Evolutionary conservation across 2,888 invertebrate species (phyloP).

Genomic region (Steromphala cineraria): DNA sequence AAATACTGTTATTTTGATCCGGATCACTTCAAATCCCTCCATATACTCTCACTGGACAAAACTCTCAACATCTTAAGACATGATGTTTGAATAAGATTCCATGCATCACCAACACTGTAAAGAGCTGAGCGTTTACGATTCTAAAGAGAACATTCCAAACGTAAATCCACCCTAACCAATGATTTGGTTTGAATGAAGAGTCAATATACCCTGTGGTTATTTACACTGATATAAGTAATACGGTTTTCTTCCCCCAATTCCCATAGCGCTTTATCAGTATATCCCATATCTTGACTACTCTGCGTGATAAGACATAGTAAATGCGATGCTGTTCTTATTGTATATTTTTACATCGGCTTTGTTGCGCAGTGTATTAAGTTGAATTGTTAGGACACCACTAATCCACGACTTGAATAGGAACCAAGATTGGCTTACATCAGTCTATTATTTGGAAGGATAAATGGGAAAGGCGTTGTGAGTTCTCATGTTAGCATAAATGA

Average conservation of each 20-base stretch:
- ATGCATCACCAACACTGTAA: background rate
- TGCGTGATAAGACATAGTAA: background rate
- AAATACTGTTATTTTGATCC: no score
- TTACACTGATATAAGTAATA: slow-evolving; percentile 8
- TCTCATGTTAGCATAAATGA: background rate
- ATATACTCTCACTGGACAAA: background rate
- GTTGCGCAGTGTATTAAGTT: background rate
- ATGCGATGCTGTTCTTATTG: background rate
- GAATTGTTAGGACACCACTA: background rate
- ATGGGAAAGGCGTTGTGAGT: background rate
- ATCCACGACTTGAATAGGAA: background rate
- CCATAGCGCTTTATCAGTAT: background rate
- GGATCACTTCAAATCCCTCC: no score
- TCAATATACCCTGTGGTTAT: slow-evolving; percentile 7
- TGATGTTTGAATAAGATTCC: background rate
- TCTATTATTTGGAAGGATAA: background rate
- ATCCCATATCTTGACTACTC: background rate
- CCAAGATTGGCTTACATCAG: background rate
- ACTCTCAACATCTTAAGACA: background rate
- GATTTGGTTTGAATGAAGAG: background rate
- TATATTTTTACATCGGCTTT: background rate
- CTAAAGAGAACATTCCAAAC: no score
- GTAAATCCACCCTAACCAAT: background rate
- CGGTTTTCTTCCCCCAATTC: background rate
- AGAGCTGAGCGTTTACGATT: no score